Evolutionary conservation across 2,113 vertebrate species (phyloP).

Genomic region (Serinus canaria): DNA sequence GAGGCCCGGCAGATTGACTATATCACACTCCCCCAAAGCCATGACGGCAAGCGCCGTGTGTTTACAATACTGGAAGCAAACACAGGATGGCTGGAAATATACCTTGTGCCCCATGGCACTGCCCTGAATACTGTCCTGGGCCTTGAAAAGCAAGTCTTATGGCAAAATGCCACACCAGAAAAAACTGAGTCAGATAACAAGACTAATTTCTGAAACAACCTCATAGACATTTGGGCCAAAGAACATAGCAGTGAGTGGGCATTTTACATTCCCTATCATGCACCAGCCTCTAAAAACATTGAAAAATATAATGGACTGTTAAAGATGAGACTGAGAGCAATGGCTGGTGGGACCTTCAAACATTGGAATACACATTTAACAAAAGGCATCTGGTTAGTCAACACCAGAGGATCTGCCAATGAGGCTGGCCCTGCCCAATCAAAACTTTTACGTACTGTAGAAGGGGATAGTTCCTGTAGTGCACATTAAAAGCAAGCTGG

Average conservation of each 20-base stretch:
- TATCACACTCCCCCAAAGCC: background rate
- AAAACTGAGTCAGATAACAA: background rate
- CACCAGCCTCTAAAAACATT: background rate
- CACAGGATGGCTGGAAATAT: background rate
- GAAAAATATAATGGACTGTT: background rate
- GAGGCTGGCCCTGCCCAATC: background rate
- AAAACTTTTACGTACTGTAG: background rate
- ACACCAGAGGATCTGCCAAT: background rate
- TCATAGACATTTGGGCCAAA: background rate
- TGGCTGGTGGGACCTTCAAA: background rate
- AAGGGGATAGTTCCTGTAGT: background rate
- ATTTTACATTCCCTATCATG: background rate
- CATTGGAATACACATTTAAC: background rate
- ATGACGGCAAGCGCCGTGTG: background rate
- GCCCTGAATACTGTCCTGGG: background rate
- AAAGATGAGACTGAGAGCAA: background rate
- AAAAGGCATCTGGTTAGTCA: background rate
- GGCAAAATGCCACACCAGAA: background rate
- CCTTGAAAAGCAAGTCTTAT: background rate
- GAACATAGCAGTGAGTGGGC: background rate
- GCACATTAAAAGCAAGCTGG: background rate
- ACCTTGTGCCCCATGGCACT: background rate
- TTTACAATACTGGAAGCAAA: background rate
- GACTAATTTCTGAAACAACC: background rate
- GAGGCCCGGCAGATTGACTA: background rate